A percentile compares a stretch with the other conserved stretches of the same genome.
Conservation (phyloP, 2,797 vertebrate species). For the Hydrophis major region DNA sequence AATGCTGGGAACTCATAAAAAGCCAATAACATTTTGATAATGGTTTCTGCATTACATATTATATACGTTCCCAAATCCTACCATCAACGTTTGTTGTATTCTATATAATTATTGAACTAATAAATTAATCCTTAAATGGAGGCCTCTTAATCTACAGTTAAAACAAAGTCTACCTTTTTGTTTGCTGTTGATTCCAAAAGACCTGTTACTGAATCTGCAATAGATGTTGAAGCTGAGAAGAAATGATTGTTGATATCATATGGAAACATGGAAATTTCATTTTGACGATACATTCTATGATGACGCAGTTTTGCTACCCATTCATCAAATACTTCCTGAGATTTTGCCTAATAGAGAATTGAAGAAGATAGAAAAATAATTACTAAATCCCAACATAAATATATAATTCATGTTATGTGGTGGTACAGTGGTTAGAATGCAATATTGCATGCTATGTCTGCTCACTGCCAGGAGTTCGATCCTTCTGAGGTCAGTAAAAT, state of each 20-base stretch:
- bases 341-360: constrained; percentile 82
- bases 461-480: not conserved
- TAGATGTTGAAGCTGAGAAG: constrained; percentile 74
- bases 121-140: constrained; percentile 23
- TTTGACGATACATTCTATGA: constrained; percentile 94
- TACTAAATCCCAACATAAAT: not conserved
- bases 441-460: not conserved
- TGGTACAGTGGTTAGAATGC: not conserved
- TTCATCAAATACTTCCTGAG: constrained; percentile 93
- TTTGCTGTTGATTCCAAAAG: constrained; percentile 74
- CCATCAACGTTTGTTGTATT: not conserved
- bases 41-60: not conserved
- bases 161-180: constrained; percentile 78
- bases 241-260: constrained; percentile 82
- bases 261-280: constrained; percentile 92
- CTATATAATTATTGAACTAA: not conserved
- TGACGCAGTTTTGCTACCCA: constrained; percentile 95
- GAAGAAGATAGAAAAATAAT: not conserved
- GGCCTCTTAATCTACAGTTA: constrained; percentile 17
- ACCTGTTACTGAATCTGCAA: constrained; percentile 72
- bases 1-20: not conserved
- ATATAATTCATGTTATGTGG: not conserved
- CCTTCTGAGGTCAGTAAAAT: not conserved
- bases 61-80: not conserved
- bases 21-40: constrained; percentile 2